A percentile compares a stretch with the other conserved stretches of the same genome.
These are phyloP conservation scores for Metallyticus violacea DNA, from an alignment of 2,888 invertebrate species.

Conservation along the genomic window DNA sequence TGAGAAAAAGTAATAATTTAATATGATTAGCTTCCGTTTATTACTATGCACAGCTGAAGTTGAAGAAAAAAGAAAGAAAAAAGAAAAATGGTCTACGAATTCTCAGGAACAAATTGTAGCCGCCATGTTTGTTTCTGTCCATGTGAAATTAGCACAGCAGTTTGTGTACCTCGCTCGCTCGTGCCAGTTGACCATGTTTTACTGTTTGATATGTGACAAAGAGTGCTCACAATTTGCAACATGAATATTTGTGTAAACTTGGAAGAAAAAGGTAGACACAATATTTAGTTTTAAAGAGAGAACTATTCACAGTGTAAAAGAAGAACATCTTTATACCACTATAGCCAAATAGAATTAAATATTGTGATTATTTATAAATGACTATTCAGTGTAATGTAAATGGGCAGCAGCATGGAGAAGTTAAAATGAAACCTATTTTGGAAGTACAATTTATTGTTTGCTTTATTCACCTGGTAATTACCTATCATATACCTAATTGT, in stretches of 20 bases:
- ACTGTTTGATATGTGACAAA: constrained; percentile 22
- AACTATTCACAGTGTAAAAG: constrained; percentile 20
- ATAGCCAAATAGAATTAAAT: constrained; percentile 25
- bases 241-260: constrained; percentile 24
- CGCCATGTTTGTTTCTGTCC: constrained; percentile 30
- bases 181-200: constrained; percentile 17
- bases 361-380: constrained; percentile 27
- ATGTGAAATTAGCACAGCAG: constrained; percentile 14
- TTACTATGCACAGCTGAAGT: constrained; percentile 24
- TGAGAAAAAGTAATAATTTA: not conserved
- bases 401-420: constrained; percentile 25
- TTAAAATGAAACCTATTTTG: constrained; percentile 33
- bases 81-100: constrained; percentile 28
- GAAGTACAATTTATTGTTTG: constrained; percentile 15
- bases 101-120: constrained; percentile 32
- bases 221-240: constrained; percentile 29
- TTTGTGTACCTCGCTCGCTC: constrained; percentile 24
- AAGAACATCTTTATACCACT: constrained; percentile 28
- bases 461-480: not conserved
- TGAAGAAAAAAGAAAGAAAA: not conserved
- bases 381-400: constrained; percentile 28
- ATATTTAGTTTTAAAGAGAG: constrained; percentile 28
- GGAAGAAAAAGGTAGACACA: constrained; percentile 24
- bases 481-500: not conserved
- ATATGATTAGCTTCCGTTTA: not conserved